These are phyloP conservation scores for Apamea monoglypha DNA, from an alignment of 2,888 invertebrate species.

Conservation along the genomic window DNA sequence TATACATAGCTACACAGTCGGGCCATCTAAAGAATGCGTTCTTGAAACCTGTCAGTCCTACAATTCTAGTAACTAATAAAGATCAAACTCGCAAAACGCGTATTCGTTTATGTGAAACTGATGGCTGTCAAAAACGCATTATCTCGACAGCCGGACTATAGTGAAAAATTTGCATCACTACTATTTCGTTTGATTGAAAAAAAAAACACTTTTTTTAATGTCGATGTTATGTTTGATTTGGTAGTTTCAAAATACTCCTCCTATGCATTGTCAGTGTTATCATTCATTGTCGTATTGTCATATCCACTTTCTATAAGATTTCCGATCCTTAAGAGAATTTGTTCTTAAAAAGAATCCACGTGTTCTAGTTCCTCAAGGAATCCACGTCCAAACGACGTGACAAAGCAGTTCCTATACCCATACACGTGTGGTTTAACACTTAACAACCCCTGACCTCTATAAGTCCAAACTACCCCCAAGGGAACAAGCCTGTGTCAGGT, in stretches of 20 bases:
- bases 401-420: conserved; percentile 1
- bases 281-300: neutral
- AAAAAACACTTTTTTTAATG: too few species aligned
- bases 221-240: neutral
- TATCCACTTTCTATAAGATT: neutral
- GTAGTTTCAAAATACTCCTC: neutral
- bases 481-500: conserved; percentile 26
- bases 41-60: too few species aligned
- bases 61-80: neutral
- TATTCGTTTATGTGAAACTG: too few species aligned
- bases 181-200: too few species aligned
- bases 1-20: too few species aligned
- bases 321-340: neutral
- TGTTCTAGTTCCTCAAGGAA: conserved; percentile 12
- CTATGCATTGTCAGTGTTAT: neutral
- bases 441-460: conserved; percentile 29
- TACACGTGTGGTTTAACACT: conserved; percentile 15
- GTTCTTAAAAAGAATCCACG: neutral
- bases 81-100: neutral
- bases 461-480: conserved; percentile 27
- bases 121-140: too few species aligned
- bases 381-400: conserved; percentile 23
- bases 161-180: too few species aligned
- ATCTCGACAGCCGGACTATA: too few species aligned
- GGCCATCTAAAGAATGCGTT: too few species aligned